Conservation (phyloP, 2,888 invertebrate genomes). For the Drosophila heteroneura region DNA sequence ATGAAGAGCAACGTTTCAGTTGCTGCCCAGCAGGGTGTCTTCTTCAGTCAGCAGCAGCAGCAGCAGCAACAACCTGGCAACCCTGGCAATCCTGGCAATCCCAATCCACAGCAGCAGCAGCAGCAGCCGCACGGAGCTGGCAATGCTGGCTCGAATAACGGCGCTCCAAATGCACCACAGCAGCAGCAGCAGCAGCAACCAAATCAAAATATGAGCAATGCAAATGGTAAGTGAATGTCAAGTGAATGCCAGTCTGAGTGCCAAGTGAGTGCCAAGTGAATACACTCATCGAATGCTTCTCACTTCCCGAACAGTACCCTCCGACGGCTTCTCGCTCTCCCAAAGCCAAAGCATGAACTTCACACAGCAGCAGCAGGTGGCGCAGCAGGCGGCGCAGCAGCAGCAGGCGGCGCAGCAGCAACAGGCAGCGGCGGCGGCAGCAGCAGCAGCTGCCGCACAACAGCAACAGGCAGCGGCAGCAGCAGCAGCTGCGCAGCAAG, state of each 20-base stretch:
- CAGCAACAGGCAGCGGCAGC: slow-evolving; percentile 88
- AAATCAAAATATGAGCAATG: slow-evolving; percentile 84
- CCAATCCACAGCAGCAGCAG: slow-evolving; percentile 66
- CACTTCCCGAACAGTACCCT: slow-evolving; percentile 72
- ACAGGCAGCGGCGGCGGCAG: slow-evolving; percentile 88
- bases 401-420: slow-evolving; percentile 87
- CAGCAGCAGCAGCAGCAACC: slow-evolving; percentile 81
- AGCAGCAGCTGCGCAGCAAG: slow-evolving; percentile 88
- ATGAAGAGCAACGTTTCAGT: slow-evolving; percentile 91
- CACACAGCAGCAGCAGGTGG: slow-evolving; percentile 88
- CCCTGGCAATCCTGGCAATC: slow-evolving; percentile 70
- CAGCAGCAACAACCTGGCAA: slow-evolving; percentile 85
- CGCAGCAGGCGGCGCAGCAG: slow-evolving; percentile 74
- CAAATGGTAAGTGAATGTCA: slow-evolving; percentile 78
- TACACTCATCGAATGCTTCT: not conserved
- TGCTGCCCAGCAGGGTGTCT: slow-evolving; percentile 94
- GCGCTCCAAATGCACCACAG: slow-evolving; percentile 84
- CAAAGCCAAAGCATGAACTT: slow-evolving; percentile 95
- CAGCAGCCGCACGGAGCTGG: slow-evolving; percentile 65
- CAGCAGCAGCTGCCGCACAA: slow-evolving; percentile 87
- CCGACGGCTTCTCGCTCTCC: slow-evolving; percentile 89
- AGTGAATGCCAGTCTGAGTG: not conserved
- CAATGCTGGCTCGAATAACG: slow-evolving; percentile 55
- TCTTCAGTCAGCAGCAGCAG: slow-evolving; percentile 87
- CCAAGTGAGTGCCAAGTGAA: not conserved